Evolutionary conservation across 2,888 invertebrate species (phyloP), one percentile per base, ranked within the genome.

Genomic region (Cecidostiba fungosa): DNA sequence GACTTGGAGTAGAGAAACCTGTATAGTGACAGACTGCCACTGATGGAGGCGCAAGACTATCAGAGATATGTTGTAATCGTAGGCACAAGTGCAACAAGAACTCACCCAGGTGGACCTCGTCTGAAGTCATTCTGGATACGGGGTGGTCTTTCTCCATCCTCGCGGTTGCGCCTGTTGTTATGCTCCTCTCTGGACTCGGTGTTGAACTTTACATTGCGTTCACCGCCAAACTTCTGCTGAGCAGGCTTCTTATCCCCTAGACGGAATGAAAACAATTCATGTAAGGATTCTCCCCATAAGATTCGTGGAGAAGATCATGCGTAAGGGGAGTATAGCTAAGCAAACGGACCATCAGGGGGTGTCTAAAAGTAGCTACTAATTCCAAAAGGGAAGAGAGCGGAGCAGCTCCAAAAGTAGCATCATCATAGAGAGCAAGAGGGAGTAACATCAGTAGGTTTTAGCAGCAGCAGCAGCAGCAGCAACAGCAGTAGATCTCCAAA

Each of bases 151-250:
- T 91, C 90, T 26, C 89, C 90, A 84, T 93, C 95, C 94, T 96
- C 95, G 91, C 96, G 94, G 92, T 96, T 95, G 88, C 95, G 94
- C 89, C 95, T 94, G 91, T 96, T 96, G 90, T 96, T 96, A 88
- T 97, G 95, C 92, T 96, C 96, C 91, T 97, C 97, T 69, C 96
- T 95, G 85, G 95, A 95, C 91, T 96, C 95, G 50, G 92, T 94
- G 66, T 93, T 91, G 90, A 94, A 95, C 90, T 94, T 95, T 83
- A 94, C 94, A 86, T 94, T 95, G 86, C 94, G 93, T 85, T 94
- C 94, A 70, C 90, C 91, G 12, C 89, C 84, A 26, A 91, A 82
- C 88, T 92, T 91, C 81, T 89, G 88, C 87, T 91, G 92, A 66
- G 89, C 82, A 80, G 94, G 90, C 88, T 94, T 91, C 92, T 93